Conservation (phyloP, 1,140 invertebrate genomes). For the Drosophila orosa region DNA sequence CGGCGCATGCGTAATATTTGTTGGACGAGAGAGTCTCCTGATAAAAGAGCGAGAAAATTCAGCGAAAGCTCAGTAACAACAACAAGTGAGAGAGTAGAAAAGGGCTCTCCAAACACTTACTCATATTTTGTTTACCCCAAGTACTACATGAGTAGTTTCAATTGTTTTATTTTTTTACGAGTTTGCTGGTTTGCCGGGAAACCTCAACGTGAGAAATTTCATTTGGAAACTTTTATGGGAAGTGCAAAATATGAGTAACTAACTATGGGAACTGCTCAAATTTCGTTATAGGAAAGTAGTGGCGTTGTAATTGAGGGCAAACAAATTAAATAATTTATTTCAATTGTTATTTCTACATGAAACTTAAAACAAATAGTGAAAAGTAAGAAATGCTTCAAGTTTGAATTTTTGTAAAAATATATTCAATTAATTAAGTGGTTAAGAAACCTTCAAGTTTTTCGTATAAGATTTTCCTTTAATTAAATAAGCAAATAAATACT, state of each 20-base stretch:
- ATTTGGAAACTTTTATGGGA: slow-evolving; percentile 14
- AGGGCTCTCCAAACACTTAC: slow-evolving; percentile 27
- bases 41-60: slow-evolving; percentile 19
- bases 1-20: slow-evolving; percentile 58
- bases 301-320: not conserved
- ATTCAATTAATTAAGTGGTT: no score
- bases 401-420: not conserved
- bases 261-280: slow-evolving; percentile 31
- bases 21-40: not conserved
- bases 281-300: slow-evolving; percentile 19
- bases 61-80: slow-evolving; percentile 37
- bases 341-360: not conserved
- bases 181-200: slow-evolving; percentile 15
- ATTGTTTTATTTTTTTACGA: slow-evolving; percentile 4
- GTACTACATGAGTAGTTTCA: slow-evolving; percentile 33
- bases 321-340: slow-evolving; percentile 10
- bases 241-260: slow-evolving; percentile 24
- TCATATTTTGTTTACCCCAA: slow-evolving; percentile 51
- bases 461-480: no score
- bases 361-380: not conserved
- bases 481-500: not conserved
- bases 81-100: slow-evolving; percentile 18
- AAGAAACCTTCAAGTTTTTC: no score
- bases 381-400: not conserved
- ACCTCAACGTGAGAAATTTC: slow-evolving; percentile 28